A percentile compares a stretch with the other conserved stretches of the same genome.
These are phyloP conservation scores for Callipepla squamata DNA, from an alignment of 2,113 vertebrate genomes.

Conservation along the genomic window DNA sequence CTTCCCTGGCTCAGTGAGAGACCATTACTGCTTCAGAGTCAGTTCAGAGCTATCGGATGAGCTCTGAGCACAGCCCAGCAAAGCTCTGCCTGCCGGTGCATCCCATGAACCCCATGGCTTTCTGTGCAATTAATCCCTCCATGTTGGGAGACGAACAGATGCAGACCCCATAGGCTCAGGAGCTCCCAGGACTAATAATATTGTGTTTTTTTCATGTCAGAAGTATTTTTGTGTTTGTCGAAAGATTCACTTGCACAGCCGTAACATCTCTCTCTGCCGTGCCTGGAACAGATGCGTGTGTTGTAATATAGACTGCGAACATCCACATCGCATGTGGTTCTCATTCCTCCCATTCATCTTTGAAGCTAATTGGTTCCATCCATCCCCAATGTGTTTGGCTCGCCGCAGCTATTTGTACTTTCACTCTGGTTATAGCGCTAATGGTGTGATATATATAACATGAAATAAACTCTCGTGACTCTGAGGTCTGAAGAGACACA, in stretches of 20 bases:
- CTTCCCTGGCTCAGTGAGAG: not conserved
- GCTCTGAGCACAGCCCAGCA: not conserved
- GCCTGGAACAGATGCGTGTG: conserved; percentile 69
- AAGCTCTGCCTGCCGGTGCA: not conserved
- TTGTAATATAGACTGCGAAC: conserved; percentile 71
- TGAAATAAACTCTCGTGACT: conserved; percentile 70
- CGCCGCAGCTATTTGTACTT: conserved; percentile 72
- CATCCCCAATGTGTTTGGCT: conserved; percentile 67
- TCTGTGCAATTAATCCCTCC: not conserved
- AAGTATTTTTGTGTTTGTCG: conserved; percentile 48
- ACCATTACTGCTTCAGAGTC: not conserved
- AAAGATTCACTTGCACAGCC: conserved; percentile 45
- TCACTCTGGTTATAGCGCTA: conserved; percentile 70
- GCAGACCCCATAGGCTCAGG: conserved; percentile 42
- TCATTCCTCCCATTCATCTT: conserved; percentile 74
- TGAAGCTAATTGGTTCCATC: conserved; percentile 80
- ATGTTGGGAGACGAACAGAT: not conserved
- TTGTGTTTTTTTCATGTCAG: not conserved
- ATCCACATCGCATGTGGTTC: conserved; percentile 73
- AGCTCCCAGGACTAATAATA: conserved; percentile 50
- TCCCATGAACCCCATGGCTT: not conserved
- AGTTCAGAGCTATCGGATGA: not conserved
- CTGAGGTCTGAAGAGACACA: conserved; percentile 24
- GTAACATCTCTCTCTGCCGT: conserved; percentile 66
- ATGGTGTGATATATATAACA: conserved; percentile 59